Evolutionary conservation across 1,140 invertebrate genomes (phyloP).

Genomic region (Leptinotarsa texana): DNA sequence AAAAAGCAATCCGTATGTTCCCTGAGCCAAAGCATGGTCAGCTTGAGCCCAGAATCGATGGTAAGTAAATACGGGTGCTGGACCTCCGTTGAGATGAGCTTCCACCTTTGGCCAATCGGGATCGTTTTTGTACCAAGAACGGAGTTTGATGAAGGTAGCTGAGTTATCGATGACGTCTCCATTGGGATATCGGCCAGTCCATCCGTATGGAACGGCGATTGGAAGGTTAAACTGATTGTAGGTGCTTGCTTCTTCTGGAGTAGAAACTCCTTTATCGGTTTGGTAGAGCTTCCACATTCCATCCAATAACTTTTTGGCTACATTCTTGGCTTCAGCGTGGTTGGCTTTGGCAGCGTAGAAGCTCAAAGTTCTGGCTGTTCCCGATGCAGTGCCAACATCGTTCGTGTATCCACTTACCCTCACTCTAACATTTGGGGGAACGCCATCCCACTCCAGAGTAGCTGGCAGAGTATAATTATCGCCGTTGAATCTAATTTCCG

Average conservation of each 20-base stretch:
- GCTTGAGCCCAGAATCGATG: conserved; percentile 38
- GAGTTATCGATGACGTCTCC: conserved; percentile 37
- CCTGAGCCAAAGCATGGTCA: conserved; percentile 34
- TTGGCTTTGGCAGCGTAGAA: conserved; percentile 39
- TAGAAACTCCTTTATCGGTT: conserved; percentile 26
- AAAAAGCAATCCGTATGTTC: conserved; percentile 34
- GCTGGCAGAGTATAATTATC: conserved; percentile 29
- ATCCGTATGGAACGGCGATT: conserved; percentile 34
- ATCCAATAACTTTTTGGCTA: conserved; percentile 36
- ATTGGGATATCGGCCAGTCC: conserved; percentile 38
- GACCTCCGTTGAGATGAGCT: conserved; percentile 32
- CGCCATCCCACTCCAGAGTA: conserved; percentile 33
- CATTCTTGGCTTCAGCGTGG: conserved; percentile 28
- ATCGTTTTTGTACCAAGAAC: conserved; percentile 39
- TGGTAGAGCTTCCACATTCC: conserved; percentile 28
- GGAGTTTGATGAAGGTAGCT: conserved; percentile 34
- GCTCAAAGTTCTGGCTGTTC: conserved; percentile 32
- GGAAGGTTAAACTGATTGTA: conserved; percentile 33
- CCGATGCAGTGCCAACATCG: conserved; percentile 32
- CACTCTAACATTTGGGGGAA: conserved; percentile 35
- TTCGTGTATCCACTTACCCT: conserved; percentile 15
- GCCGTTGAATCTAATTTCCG: conserved; percentile 28
- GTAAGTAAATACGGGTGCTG: conserved; percentile 31
- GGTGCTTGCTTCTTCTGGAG: conserved; percentile 21
- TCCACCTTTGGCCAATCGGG: conserved; percentile 36